Evolutionary conservation across 2,113 vertebrate genomes (phyloP), one percentile per base, ranked within the genome.

Genomic region (Guaruba guarouba): DNA sequence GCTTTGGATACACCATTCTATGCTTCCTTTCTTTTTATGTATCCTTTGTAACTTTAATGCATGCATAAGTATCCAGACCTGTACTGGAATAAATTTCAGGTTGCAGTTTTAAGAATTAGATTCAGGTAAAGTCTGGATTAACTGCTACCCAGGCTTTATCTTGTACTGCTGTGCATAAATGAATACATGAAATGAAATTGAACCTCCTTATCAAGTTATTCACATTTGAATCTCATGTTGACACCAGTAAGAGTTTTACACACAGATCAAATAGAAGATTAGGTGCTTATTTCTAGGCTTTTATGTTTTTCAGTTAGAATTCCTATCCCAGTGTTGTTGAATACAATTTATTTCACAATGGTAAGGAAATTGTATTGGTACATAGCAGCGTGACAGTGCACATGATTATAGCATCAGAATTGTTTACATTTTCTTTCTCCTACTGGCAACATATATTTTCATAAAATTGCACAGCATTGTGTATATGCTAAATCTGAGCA

Each of bases 241-340:
- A 88, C 85, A 90, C 37, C 69, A 84, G 22, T 67, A 81, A 78
- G 48, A 51, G 24, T 86, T 96, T 90, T 88, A 84, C 81, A 39
- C 43, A 71, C 52, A 83, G 55, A 88, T 94, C 69, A 96, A 88
- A 88, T 51, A 46, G 23, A 94, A 92, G 61, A 83, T 83, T 92
- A 79, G 17, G 51, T n/a, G 54, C 51, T 70, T 86, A 80, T 67
- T 96, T 93, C 46, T 37, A 59, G 29, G 23, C 15, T 90, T 93
- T 66, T 59, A 10, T 61, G 23, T 41, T 92, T 93, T 86, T 29
- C 35, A 85, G 11, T 23, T 43, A 73, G 46, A 93, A 88, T 80
- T 81, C 54, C 29, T 82, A 29, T 37, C 19, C 25, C 39, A 86
- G 33, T 63, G 46, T 44, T 79, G 23, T 14, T 85, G 76, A 62